phyloP scores from a whole-genome alignment of 1,140 invertebrate genomes.

The Rhopalosiphum padi region DNA sequence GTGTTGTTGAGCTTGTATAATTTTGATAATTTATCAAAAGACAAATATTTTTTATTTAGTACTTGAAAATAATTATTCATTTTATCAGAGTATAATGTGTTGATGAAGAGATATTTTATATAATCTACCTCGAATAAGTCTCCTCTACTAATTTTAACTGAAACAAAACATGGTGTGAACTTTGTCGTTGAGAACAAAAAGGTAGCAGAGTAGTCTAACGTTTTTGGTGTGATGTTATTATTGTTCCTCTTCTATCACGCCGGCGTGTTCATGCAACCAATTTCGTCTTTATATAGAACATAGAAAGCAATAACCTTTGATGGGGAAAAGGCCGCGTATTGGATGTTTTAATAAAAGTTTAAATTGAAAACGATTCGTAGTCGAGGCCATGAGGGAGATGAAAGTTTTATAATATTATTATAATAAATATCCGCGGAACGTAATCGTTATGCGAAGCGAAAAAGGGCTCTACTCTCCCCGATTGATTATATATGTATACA shows the following conservation, averaged over 20 bases:
- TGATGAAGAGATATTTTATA: background rate
- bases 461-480: slow-evolving; percentile 49
- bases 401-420: slow-evolving; percentile 58
- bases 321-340: slow-evolving; percentile 52
- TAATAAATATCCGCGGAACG: slow-evolving; percentile 55
- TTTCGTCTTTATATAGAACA: slow-evolving; percentile 43
- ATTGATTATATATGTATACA: slow-evolving; percentile 55
- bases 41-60: background rate
- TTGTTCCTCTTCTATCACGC: background rate
- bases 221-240: slow-evolving; percentile 39
- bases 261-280: slow-evolving; percentile 37
- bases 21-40: background rate
- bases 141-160: background rate
- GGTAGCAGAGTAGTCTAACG: background rate
- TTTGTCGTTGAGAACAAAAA: slow-evolving; percentile 19
- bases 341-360: slow-evolving; percentile 58
- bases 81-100: background rate
- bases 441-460: slow-evolving; percentile 57
- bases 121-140: background rate
- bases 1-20: background rate
- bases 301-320: slow-evolving; percentile 57
- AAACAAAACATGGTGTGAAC: background rate
- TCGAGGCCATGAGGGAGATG: slow-evolving; percentile 50
- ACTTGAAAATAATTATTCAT: background rate
- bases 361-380: slow-evolving; percentile 57